These are phyloP conservation scores for Rhegmatorhina hoffmannsi DNA, from an alignment of 2,113 vertebrate genomes.

Conservation along the genomic window DNA sequence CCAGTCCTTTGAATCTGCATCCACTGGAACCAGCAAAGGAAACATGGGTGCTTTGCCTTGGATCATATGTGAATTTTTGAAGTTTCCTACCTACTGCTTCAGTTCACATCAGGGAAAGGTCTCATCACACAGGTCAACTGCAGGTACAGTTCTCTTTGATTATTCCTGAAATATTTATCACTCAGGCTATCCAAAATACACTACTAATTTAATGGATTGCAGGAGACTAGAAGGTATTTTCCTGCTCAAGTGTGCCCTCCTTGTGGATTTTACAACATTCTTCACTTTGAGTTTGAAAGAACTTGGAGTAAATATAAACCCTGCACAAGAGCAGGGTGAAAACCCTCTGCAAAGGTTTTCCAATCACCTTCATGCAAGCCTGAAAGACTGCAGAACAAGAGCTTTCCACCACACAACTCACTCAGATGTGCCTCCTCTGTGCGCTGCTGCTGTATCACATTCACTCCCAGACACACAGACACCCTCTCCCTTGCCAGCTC, in stretches of 20 bases:
- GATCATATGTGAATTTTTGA: neutral
- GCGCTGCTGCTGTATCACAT: too few relatives aligned
- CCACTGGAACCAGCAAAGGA: neutral
- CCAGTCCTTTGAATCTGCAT: neutral
- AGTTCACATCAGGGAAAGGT: neutral
- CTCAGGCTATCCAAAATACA: neutral
- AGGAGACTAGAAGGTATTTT: neutral
- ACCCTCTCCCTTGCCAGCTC: neutral
- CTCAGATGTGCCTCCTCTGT: fast-evolving
- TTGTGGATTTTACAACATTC: neutral
- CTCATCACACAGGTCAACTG: neutral
- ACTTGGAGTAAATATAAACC: neutral
- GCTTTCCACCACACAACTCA: neutral
- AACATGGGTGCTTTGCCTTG: neutral
- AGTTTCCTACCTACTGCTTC: neutral
- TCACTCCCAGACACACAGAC: neutral
- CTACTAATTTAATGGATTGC: neutral
- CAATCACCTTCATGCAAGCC: neutral
- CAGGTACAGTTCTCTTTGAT: neutral
- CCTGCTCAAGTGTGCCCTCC: neutral
- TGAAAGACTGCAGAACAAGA: neutral
- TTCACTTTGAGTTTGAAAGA: neutral
- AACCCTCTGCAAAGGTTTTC: neutral
- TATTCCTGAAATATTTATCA: neutral
- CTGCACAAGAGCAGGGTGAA: neutral